phyloP scores from a whole-genome alignment of 2,113 vertebrate species.

The Onychostruthus taczanowskii region DNA sequence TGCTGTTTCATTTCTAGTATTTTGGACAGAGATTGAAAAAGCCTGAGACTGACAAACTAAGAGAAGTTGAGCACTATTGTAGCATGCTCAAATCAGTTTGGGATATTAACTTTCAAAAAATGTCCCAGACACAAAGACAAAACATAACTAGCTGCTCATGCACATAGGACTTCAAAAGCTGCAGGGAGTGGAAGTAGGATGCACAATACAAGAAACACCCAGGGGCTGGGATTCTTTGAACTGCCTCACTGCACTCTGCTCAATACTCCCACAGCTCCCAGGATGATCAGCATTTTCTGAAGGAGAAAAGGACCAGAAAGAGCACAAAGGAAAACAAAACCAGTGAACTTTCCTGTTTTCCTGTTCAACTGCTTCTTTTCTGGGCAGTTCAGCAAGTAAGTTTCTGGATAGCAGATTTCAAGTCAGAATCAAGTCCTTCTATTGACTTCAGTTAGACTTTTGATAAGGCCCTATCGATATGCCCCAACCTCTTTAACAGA shows the following conservation, averaged over 20 bases:
- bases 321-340: neutral
- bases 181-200: neutral
- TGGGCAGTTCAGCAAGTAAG: neutral
- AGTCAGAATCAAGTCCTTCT: neutral
- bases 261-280: neutral
- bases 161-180: neutral
- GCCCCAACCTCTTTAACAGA: neutral
- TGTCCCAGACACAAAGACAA: neutral
- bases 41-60: neutral
- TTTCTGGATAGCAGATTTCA: neutral
- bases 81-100: neutral
- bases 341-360: neutral
- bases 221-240: neutral
- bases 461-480: neutral
- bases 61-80: neutral
- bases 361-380: neutral
- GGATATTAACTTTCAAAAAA: neutral
- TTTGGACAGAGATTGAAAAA: neutral
- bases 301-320: neutral
- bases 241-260: neutral
- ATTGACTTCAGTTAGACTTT: neutral
- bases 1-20: neutral
- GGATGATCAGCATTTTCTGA: neutral
- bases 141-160: neutral
- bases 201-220: neutral